These are phyloP conservation scores for Haliclystus octoradiatus DNA, from an alignment of 30 jellyfish, hydroid and myxozoan species.

Conservation along the genomic window DNA sequence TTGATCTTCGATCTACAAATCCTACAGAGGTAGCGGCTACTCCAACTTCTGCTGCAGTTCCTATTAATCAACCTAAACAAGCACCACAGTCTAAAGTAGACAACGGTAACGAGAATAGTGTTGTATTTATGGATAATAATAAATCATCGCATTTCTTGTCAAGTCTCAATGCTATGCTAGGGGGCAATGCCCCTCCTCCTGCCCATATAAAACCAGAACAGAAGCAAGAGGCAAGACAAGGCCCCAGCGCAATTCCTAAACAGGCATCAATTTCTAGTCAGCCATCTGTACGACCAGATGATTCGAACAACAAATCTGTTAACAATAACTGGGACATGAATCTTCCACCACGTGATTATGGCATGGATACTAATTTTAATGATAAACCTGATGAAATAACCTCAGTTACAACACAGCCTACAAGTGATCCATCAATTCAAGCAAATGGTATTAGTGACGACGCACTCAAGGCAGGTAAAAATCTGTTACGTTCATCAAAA, in stretches of 20 bases:
- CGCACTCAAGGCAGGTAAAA: neutral
- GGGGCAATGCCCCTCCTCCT: neutral
- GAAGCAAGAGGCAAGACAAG: neutral
- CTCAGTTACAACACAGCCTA: neutral
- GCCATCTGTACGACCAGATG: neutral
- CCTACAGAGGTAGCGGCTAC: neutral
- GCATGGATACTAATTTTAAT: too few relatives aligned
- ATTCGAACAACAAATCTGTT: too few relatives aligned
- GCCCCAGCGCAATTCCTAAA: neutral
- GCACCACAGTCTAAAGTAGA: neutral
- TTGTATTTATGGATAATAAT: neutral
- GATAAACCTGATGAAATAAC: neutral
- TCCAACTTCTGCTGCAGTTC: neutral
- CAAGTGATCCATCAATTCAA: neutral
- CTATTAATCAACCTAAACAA: neutral
- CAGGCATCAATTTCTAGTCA: too few relatives aligned
- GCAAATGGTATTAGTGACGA: neutral
- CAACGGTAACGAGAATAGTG: neutral
- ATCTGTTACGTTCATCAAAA: neutral
- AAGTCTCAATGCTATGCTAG: neutral
- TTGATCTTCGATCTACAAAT: neutral
- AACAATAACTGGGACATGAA: neutral
- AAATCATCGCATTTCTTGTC: neutral
- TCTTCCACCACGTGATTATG: neutral
- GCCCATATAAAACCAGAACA: neutral